Evolutionary conservation across 2,113 vertebrate genomes (phyloP).

Genomic region (Capricornis sumatraensis): DNA sequence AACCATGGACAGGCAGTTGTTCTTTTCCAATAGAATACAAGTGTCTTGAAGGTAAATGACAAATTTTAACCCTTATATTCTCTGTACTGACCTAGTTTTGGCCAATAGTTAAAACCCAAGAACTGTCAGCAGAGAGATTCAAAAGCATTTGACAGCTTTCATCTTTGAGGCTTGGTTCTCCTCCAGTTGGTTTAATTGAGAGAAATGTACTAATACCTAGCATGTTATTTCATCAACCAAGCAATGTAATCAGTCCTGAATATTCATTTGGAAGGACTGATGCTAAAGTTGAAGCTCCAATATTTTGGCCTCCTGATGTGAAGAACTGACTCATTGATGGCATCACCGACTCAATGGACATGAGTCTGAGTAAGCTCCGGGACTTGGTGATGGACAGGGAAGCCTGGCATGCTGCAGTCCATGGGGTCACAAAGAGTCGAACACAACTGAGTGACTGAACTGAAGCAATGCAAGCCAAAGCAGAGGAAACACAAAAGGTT

Average conservation of each 20-base stretch:
- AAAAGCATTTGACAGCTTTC: not conserved
- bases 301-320: not conserved
- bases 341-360: not conserved
- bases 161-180: not conserved
- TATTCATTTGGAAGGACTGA: not conserved
- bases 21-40: not conserved
- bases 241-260: not conserved
- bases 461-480: not conserved
- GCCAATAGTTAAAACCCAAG: not conserved
- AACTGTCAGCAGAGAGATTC: not conserved
- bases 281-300: not conserved
- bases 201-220: not conserved
- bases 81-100: not conserved
- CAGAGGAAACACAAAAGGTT: not conserved
- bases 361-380: not conserved
- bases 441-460: not conserved
- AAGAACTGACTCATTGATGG: not conserved
- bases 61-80: not conserved
- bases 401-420: not conserved
- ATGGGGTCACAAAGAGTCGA: not conserved
- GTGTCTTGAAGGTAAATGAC: not conserved
- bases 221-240: not conserved
- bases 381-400: not conserved
- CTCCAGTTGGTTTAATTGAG: not conserved
- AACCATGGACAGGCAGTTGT: not conserved